Percentiles rank a stretch among this genome's conserved stretches.
Evolutionary conservation across 2,797 vertebrate species (phyloP).

Genomic region (Sus cebifrons): DNA sequence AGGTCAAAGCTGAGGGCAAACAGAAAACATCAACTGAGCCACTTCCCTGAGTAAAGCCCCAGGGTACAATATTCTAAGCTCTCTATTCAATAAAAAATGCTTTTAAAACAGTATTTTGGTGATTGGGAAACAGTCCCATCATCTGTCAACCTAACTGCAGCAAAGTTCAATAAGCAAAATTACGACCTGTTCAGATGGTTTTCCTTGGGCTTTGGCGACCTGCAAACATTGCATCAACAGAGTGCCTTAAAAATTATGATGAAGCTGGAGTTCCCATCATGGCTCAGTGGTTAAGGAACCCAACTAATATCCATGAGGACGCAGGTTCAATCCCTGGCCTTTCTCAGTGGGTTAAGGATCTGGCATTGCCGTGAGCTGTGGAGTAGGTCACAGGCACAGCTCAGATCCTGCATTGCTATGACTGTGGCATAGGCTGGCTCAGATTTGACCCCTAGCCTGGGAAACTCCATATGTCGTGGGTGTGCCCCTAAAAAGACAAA

Average conservation of each 20-base stretch:
- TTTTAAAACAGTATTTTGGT: slow-evolving; percentile 91
- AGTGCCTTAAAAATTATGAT: slow-evolving; percentile 95
- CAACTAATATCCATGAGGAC: too few relatives aligned
- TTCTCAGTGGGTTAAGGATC: too few relatives aligned
- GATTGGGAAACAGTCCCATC: slow-evolving; percentile 91
- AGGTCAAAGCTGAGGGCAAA: slow-evolving; percentile 90
- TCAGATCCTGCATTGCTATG: too few relatives aligned
- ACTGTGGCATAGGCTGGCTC: too few relatives aligned
- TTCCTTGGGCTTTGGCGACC: slow-evolving; percentile 90
- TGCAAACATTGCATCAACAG: slow-evolving; percentile 91
- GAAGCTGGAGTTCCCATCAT: slow-evolving; percentile 84
- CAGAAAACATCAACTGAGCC: slow-evolving; percentile 90
- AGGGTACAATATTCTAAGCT: slow-evolving; percentile 91
- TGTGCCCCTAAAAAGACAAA: too few relatives aligned
- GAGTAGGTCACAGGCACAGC: too few relatives aligned
- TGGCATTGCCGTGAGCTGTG: too few relatives aligned
- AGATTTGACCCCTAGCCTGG: too few relatives aligned
- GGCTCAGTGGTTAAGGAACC: too few relatives aligned
- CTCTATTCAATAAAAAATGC: slow-evolving; percentile 93
- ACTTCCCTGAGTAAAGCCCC: slow-evolving; percentile 92
- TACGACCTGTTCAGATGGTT: slow-evolving; percentile 93
- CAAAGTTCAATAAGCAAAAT: slow-evolving; percentile 92
- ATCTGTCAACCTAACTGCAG: slow-evolving; percentile 91
- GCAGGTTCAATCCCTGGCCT: too few relatives aligned
- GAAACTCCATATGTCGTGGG: too few relatives aligned